A percentile compares a stretch with the other conserved stretches of the same genome.
phyloP scores from a whole-genome alignment of 2,113 vertebrate species.

The Bos javanicus region DNA sequence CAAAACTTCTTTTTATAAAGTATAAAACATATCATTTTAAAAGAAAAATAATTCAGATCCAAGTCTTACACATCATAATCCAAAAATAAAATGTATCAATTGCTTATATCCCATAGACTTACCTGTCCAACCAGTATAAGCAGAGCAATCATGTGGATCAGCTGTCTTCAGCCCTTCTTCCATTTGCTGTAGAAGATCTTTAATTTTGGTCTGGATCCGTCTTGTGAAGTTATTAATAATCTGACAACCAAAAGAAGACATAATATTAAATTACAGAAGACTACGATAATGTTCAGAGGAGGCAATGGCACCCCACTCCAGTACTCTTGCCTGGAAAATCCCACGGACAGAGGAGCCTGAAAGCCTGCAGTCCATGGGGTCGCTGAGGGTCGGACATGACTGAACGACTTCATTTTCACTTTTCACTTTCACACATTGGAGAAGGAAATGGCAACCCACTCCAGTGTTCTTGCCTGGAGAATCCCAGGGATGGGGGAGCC shows the following conservation, averaged over 20 bases:
- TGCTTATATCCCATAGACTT: conserved; percentile 9
- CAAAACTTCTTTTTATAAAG: background rate
- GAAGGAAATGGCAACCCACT: no score
- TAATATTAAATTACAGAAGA: background rate
- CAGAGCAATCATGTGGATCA: conserved; percentile 95
- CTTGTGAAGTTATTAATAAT: conserved; percentile 84
- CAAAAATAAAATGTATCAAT: background rate
- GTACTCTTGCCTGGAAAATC: background rate
- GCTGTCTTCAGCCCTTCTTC: conserved; percentile 97
- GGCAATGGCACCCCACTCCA: background rate
- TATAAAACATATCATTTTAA: background rate
- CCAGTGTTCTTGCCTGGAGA: no score
- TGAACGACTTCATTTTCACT: no score
- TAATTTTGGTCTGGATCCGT: conserved; percentile 93
- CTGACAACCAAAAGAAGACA: conserved; percentile 76
- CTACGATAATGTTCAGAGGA: no score
- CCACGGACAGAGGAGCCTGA: background rate
- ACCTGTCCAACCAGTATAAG: conserved; percentile 98
- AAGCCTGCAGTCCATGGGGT: background rate
- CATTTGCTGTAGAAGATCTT: conserved; percentile 95
- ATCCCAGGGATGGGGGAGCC: no score
- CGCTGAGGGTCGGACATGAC: background rate
- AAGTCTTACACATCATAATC: no score
- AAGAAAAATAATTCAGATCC: background rate
- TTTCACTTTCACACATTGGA: no score